phyloP scores from a whole-genome alignment of 2,113 vertebrate genomes.

The Sturnira hondurensis region DNA sequence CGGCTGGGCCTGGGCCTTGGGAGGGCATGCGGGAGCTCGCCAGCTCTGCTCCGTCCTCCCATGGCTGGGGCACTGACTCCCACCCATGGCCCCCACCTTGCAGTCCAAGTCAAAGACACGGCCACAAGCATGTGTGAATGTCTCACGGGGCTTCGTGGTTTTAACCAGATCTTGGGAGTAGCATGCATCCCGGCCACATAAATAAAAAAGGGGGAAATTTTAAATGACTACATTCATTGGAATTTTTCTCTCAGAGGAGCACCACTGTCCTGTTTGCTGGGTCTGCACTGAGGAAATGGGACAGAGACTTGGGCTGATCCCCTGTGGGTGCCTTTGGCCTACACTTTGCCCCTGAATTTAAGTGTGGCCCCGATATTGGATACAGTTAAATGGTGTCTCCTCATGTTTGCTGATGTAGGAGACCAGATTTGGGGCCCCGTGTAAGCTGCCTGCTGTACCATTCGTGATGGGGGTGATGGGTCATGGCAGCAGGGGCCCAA shows the following conservation, averaged over 20 bases:
- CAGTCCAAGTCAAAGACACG: fast-evolving
- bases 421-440: neutral
- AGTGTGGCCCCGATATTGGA: fast-evolving
- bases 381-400: neutral
- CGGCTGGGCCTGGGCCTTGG: neutral
- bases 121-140: fast-evolving
- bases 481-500: fast-evolving
- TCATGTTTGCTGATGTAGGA: fast-evolving
- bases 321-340: neutral
- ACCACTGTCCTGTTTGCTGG: fast-evolving
- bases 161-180: neutral
- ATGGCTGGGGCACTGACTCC: too few species aligned
- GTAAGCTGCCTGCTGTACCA: neutral
- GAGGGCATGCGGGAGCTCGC: neutral
- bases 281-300: fast-evolving
- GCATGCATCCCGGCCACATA: fast-evolving
- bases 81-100: fast-evolving
- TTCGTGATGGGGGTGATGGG: too few species aligned
- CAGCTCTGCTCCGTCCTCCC: neutral
- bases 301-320: fast-evolving
- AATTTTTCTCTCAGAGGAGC: fast-evolving
- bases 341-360: fast-evolving
- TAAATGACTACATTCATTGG: fast-evolving
- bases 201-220: neutral
- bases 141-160: fast-evolving